Percentiles rank a stretch among this genome's conserved stretches.
Conservation (phyloP, 2,113 vertebrate species). For the Falco punctatus region DNA sequence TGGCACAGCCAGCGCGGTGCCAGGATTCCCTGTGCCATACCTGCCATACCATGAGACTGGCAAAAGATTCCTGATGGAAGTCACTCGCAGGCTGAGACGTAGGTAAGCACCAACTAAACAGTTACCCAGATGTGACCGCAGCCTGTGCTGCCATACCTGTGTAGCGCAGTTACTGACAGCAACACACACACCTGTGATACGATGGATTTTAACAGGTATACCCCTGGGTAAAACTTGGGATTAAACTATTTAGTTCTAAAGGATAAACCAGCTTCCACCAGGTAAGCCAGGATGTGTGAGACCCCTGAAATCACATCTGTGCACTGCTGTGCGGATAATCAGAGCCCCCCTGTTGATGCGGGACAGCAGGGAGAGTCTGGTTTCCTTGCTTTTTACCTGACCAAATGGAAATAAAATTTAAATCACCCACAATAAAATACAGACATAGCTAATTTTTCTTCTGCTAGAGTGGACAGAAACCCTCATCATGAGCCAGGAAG, state of each 20-base stretch:
- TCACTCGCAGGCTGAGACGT: fast-evolving
- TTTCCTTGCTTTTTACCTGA: background rate
- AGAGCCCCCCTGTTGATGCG: background rate
- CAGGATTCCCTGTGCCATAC: background rate
- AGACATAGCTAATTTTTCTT: background rate
- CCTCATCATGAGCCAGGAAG: background rate
- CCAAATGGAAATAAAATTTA: background rate
- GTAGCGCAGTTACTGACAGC: background rate
- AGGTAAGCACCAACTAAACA: background rate
- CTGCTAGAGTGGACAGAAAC: background rate
- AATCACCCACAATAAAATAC: background rate
- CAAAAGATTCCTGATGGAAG: background rate
- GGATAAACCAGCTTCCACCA: background rate
- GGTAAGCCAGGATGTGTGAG: background rate
- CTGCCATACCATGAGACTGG: fast-evolving
- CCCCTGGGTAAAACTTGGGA: background rate
- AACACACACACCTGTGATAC: fast-evolving
- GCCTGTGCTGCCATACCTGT: background rate
- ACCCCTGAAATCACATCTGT: background rate
- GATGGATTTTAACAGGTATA: background rate
- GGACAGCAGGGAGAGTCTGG: background rate
- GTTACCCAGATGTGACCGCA: background rate
- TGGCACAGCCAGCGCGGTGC: fast-evolving
- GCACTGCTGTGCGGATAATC: background rate
- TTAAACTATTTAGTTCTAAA: background rate